Conservation (phyloP, 2,888 invertebrate species). For the Mythimna loreyi region DNA sequence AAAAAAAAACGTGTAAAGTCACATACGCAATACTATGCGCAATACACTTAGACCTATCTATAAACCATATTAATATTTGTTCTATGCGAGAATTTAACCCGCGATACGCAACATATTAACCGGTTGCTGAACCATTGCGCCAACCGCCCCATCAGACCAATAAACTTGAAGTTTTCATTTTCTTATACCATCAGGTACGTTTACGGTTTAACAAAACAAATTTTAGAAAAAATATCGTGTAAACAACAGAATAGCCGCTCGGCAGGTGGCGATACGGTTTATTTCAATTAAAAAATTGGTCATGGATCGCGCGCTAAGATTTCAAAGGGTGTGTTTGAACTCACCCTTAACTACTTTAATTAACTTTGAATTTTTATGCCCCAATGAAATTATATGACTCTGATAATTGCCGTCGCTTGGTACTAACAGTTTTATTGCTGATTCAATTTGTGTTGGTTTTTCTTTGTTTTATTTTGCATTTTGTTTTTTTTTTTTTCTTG, state of each 20-base stretch:
- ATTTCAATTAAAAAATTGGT: conserved; percentile 74
- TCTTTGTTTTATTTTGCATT: conserved; percentile 5
- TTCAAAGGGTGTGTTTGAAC: conserved; percentile 63
- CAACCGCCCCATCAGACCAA: too few species aligned
- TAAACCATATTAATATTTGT: too few species aligned
- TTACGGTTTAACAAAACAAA: too few species aligned
- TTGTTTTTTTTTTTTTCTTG: neutral
- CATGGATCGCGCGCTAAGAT: conserved; percentile 69
- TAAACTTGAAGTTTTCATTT: neutral
- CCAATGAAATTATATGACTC: conserved; percentile 48
- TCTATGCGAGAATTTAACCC: too few species aligned
- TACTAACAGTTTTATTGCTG: conserved; percentile 33
- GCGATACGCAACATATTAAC: too few species aligned
- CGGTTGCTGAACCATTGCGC: too few species aligned
- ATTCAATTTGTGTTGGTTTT: conserved; percentile 19
- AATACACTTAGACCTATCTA: too few species aligned
- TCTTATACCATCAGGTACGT: neutral
- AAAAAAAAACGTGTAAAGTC: too few species aligned
- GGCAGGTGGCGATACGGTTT: conserved; percentile 60
- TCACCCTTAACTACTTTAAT: conserved; percentile 64
- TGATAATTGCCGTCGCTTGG: conserved; percentile 42
- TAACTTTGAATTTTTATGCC: conserved; percentile 67
- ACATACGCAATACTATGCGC: too few species aligned
- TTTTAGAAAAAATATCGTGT: conserved; percentile 2
- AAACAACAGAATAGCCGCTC: conserved; percentile 48